These are phyloP conservation scores for Paramormyrops hopkinsi DNA, from an alignment of 2,797 vertebrate genomes.

Conservation along the genomic window DNA sequence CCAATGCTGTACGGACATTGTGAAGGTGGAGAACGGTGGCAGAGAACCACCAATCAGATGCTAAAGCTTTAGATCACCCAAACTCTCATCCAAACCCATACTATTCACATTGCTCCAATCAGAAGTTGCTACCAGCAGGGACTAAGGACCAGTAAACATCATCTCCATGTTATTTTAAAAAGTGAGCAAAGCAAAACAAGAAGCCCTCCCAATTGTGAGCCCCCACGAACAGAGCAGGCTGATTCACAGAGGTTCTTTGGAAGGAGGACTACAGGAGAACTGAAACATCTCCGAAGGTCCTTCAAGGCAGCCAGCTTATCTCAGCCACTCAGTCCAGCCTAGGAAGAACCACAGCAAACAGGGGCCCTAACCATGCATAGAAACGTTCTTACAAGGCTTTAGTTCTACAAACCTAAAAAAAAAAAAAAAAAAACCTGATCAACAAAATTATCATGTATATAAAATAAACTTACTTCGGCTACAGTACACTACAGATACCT, in stretches of 20 bases:
- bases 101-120: neutral
- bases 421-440: constrained; percentile 37
- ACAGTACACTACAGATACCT: constrained; percentile 57
- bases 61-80: neutral
- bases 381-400: neutral
- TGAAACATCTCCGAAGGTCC: constrained; percentile 26
- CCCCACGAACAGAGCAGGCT: neutral
- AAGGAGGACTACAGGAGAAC: neutral
- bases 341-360: neutral
- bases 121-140: neutral
- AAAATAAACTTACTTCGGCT: constrained; percentile 64
- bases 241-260: neutral
- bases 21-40: neutral
- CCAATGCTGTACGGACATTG: neutral
- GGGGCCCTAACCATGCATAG: neutral
- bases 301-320: neutral
- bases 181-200: neutral
- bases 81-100: neutral
- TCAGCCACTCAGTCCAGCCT: neutral
- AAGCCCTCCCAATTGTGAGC: neutral
- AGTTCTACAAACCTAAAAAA: constrained; percentile 1
- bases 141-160: neutral
- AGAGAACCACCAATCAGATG: neutral
- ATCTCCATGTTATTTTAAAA: neutral
- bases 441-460: constrained; percentile 45